phyloP scores from a whole-genome alignment of 2,888 invertebrate species.

The Agriotes lineatus region DNA sequence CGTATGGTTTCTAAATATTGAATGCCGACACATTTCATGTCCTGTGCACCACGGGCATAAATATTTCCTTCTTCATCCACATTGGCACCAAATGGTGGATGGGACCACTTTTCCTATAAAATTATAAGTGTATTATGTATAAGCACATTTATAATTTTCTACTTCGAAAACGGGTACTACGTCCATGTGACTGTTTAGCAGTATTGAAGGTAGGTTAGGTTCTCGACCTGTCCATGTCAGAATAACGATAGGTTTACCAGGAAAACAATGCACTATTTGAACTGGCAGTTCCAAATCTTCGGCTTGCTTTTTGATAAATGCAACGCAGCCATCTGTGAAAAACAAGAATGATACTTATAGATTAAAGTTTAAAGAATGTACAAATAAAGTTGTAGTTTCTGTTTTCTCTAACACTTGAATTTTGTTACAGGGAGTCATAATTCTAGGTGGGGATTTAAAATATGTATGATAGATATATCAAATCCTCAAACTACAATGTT shows the following conservation, averaged over 20 bases:
- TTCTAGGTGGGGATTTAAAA: too few species aligned
- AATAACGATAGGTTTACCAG: constrained; percentile 79
- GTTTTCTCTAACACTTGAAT: too few species aligned
- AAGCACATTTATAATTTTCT: neutral
- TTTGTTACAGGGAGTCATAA: too few species aligned
- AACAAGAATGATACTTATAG: too few species aligned
- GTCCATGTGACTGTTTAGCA: constrained; percentile 94
- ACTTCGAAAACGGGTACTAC: constrained; percentile 89
- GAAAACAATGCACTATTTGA: constrained; percentile 69
- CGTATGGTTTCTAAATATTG: constrained; percentile 84
- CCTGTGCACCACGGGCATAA: constrained; percentile 82
- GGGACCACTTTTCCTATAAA: constrained; percentile 86
- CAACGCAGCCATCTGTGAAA: constrained; percentile 78
- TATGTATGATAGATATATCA: too few species aligned
- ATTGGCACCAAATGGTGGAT: constrained; percentile 87
- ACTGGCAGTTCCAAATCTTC: constrained; percentile 74
- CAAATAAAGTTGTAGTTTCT: too few species aligned
- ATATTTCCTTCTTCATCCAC: constrained; percentile 90
- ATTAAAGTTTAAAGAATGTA: too few species aligned
- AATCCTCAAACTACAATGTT: too few species aligned
- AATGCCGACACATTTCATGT: constrained; percentile 88
- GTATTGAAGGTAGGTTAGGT: constrained; percentile 74
- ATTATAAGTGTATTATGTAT: neutral
- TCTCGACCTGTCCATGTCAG: constrained; percentile 83
- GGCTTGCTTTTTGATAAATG: constrained; percentile 79